A percentile compares a stretch with the other conserved stretches of the same genome.
These are phyloP conservation scores for Drosophila suboccidentalis DNA, from an alignment of 2,888 invertebrate genomes.

Conservation along the genomic window DNA sequence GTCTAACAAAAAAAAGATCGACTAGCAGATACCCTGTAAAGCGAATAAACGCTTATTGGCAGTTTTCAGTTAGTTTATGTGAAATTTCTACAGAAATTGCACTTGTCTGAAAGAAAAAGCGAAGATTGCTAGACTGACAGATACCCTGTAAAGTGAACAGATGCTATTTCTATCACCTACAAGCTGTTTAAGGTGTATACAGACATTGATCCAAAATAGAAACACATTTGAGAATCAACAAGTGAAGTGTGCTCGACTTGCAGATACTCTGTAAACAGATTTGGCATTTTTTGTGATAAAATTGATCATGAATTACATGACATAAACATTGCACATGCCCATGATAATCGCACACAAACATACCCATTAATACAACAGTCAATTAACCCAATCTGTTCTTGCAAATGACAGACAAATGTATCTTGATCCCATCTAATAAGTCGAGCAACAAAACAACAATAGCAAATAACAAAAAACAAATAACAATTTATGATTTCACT, in stretches of 20 bases:
- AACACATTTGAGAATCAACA: background rate
- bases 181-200: background rate
- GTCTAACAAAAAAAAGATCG: too few species aligned
- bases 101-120: too few species aligned
- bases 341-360: constrained; percentile 2
- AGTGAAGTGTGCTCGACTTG: background rate
- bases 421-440: constrained; percentile 9
- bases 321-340: background rate
- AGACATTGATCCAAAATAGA: background rate
- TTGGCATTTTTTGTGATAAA: background rate
- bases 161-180: too few species aligned
- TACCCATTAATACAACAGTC: constrained; percentile 2
- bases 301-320: background rate
- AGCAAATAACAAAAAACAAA: background rate
- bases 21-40: too few species aligned
- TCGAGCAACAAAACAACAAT: background rate
- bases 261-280: background rate
- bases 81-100: too few species aligned
- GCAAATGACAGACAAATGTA: background rate
- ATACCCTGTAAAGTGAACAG: background rate
- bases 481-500: constrained; percentile 15
- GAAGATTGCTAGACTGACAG: background rate
- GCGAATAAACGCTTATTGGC: too few species aligned
- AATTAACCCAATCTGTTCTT: background rate
- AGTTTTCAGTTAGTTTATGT: too few species aligned